phyloP scores from a whole-genome alignment of 2,113 vertebrate genomes.

The Hemicordylus capensis region DNA sequence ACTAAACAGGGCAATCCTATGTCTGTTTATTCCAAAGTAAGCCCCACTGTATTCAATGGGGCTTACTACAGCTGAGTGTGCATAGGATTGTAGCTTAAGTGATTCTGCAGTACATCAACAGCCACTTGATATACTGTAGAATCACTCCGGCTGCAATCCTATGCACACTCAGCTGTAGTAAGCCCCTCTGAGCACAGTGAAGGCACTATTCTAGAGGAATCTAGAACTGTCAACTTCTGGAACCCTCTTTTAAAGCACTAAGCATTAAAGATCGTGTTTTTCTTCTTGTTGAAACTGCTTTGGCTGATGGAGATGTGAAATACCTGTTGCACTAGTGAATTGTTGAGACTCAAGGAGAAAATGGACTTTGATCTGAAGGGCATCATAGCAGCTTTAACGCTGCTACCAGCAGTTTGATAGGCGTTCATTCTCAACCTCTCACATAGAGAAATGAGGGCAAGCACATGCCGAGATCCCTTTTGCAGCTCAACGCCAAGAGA shows the following conservation, averaged over 20 bases:
- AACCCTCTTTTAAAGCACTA: not conserved
- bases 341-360: not conserved
- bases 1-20: too few relatives aligned
- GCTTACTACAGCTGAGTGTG: not conserved
- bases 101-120: not conserved
- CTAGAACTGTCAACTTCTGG: not conserved
- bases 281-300: not conserved
- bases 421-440: not conserved
- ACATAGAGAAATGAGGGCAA: not conserved
- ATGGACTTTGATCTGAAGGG: not conserved
- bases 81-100: not conserved
- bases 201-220: not conserved
- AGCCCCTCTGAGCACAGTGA: too few relatives aligned
- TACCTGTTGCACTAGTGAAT: not conserved
- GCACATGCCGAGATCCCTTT: not conserved
- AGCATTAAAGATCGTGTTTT: not conserved
- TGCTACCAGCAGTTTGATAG: not conserved
- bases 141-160: too few relatives aligned
- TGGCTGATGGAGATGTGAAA: not conserved
- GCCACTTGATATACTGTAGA: too few relatives aligned
- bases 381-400: not conserved
- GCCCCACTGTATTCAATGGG: not conserved
- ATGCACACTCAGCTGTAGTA: too few relatives aligned
- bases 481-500: not conserved
- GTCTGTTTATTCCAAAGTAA: not conserved